Conservation (phyloP, 2,888 invertebrate genomes). For the Parnassius glacialis region DNA sequence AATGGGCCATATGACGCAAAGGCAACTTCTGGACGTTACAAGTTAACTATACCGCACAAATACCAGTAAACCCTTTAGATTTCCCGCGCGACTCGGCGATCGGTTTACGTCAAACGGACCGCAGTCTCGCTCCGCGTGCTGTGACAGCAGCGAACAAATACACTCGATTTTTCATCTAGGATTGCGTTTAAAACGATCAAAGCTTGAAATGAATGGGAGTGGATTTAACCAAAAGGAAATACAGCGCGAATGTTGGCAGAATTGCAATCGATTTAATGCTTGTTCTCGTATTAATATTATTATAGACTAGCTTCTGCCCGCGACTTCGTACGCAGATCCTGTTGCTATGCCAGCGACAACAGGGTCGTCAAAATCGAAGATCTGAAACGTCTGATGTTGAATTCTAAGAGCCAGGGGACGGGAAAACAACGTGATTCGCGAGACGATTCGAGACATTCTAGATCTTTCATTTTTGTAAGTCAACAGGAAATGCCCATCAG, state of each 20-base stretch:
- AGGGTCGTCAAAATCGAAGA: too few relatives aligned
- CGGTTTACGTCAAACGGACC: slow-evolving; percentile 18
- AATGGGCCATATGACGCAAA: too few relatives aligned
- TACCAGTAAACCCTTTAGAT: slow-evolving; percentile 14
- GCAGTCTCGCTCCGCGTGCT: slow-evolving; percentile 12
- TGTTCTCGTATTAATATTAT: too few relatives aligned
- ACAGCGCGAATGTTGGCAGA: slow-evolving; percentile 14
- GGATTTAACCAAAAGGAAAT: slow-evolving; percentile 20
- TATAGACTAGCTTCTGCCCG: too few relatives aligned
- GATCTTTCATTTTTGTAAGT: too few relatives aligned
- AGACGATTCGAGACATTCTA: too few relatives aligned
- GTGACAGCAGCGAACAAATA: slow-evolving; percentile 56
- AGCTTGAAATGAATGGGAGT: slow-evolving; percentile 20
- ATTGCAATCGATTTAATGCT: neutral
- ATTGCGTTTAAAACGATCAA: slow-evolving; percentile 63
- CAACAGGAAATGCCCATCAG: too few relatives aligned
- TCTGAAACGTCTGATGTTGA: too few relatives aligned
- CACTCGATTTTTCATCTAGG: slow-evolving; percentile 65
- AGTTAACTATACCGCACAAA: slow-evolving; percentile 7
- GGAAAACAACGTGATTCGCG: too few relatives aligned
- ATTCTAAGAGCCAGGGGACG: too few relatives aligned
- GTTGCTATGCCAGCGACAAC: too few relatives aligned
- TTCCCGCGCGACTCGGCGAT: slow-evolving; percentile 12
- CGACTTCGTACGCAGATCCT: too few relatives aligned
- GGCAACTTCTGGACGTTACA: neutral